Evolutionary conservation across 2,113 vertebrate genomes (phyloP).

Genomic region (Setophaga petechia): DNA sequence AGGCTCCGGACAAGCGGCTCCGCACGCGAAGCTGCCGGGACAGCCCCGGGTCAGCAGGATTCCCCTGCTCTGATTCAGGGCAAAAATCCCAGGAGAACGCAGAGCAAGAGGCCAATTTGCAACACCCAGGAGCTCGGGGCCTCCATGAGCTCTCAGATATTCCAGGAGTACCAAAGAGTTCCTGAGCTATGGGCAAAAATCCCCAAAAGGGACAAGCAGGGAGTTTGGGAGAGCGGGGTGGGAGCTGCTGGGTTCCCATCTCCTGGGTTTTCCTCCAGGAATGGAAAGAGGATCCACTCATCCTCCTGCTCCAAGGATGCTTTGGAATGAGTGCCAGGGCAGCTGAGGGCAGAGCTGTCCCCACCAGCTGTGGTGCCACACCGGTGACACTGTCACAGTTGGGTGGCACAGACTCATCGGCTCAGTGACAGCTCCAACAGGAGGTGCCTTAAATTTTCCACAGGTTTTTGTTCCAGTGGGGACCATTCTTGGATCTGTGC

Average conservation of each 20-base stretch:
- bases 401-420: fast-evolving
- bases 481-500: fast-evolving
- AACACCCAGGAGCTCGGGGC: neutral
- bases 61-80: neutral
- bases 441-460: neutral
- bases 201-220: fast-evolving
- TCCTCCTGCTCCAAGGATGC: neutral
- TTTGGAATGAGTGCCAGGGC: neutral
- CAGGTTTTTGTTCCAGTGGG: fast-evolving
- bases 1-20: neutral
- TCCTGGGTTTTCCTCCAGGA: neutral
- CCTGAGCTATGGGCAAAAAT: fast-evolving
- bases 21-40: slow-evolving; percentile 25
- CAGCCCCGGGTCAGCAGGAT: slow-evolving; percentile 8
- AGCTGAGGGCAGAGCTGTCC: neutral
- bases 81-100: neutral
- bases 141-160: neutral
- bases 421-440: neutral
- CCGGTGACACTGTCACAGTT: fast-evolving
- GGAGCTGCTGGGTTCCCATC: neutral
- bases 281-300: neutral
- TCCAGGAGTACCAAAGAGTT: neutral
- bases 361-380: neutral
- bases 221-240: neutral
- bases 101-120: fast-evolving